Percentiles rank a stretch among this genome's conserved stretches.
Conservation (phyloP, 2,888 invertebrate genomes). For the Brachycybe producta region DNA sequence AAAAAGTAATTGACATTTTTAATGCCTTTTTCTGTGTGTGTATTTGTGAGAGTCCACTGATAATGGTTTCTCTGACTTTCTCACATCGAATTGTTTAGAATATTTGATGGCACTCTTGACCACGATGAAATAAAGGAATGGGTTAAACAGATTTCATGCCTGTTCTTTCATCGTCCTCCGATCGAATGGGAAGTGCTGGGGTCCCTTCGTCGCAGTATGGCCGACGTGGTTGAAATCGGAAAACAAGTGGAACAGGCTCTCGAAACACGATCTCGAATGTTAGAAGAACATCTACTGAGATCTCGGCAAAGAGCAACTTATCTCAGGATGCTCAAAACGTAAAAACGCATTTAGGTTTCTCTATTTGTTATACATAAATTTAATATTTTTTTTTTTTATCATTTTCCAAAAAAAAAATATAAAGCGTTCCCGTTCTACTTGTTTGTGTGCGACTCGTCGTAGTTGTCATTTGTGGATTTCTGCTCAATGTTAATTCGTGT, state of each 20-base stretch:
- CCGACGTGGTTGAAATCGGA: background rate
- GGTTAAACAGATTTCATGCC: too few relatives aligned
- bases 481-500: background rate
- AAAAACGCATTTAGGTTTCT: too few relatives aligned
- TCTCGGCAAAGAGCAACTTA: constrained; percentile 2
- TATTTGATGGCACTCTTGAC: background rate
- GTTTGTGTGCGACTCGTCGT: background rate
- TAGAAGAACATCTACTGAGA: background rate
- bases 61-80: background rate
- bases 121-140: too few relatives aligned
- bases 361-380: background rate
- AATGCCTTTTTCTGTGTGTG: too few relatives aligned
- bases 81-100: background rate
- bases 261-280: background rate
- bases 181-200: constrained; percentile 1
- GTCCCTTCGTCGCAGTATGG: background rate
- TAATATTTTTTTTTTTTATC: background rate
- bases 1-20: too few relatives aligned
- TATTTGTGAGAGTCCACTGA: background rate
- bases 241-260: background rate
- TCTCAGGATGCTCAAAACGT: background rate
- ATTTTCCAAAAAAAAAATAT: too few relatives aligned
- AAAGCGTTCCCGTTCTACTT: background rate
- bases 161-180: background rate
- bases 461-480: background rate